Evolutionary conservation across 2,888 invertebrate genomes (phyloP).

Genomic region (Parnassius smintheus): DNA sequence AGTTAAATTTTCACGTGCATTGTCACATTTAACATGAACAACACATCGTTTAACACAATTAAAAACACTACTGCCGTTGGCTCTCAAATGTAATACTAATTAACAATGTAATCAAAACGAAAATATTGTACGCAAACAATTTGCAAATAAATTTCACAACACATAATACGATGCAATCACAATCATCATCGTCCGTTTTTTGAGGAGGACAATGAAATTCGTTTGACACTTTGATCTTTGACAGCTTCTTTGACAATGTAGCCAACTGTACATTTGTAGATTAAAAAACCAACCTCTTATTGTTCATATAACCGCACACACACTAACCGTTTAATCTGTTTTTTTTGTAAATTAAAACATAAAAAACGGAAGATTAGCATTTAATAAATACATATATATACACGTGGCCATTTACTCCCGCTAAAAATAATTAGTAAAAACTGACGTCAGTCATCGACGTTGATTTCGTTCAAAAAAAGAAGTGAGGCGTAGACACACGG

Average conservation of each 20-base stretch:
- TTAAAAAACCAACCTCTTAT: too few relatives aligned
- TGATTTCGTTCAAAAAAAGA: too few relatives aligned
- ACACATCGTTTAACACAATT: slow-evolving; percentile 59
- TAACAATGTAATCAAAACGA: slow-evolving; percentile 54
- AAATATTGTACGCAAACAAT: slow-evolving; percentile 57
- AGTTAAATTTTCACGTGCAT: slow-evolving; percentile 53
- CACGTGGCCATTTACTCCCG: too few relatives aligned
- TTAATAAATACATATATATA: too few relatives aligned
- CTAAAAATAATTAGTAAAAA: too few relatives aligned
- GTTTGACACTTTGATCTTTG: slow-evolving; percentile 31
- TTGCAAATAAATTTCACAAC: slow-evolving; percentile 69
- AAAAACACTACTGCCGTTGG: slow-evolving; percentile 44
- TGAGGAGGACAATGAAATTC: not conserved
- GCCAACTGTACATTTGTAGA: slow-evolving; percentile 36
- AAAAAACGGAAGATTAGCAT: too few relatives aligned
- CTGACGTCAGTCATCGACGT: too few relatives aligned
- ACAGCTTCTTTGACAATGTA: slow-evolving; percentile 27
- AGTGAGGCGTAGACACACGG: too few relatives aligned
- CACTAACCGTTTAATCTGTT: too few relatives aligned
- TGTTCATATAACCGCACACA: too few relatives aligned
- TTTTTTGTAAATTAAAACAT: too few relatives aligned
- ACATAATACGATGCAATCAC: slow-evolving; percentile 46
- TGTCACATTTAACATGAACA: slow-evolving; percentile 49
- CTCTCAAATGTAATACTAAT: slow-evolving; percentile 47
- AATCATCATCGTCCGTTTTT: slow-evolving; percentile 31